phyloP scores from a whole-genome alignment of 2,113 vertebrate genomes.

The Meriones unguiculatus region DNA sequence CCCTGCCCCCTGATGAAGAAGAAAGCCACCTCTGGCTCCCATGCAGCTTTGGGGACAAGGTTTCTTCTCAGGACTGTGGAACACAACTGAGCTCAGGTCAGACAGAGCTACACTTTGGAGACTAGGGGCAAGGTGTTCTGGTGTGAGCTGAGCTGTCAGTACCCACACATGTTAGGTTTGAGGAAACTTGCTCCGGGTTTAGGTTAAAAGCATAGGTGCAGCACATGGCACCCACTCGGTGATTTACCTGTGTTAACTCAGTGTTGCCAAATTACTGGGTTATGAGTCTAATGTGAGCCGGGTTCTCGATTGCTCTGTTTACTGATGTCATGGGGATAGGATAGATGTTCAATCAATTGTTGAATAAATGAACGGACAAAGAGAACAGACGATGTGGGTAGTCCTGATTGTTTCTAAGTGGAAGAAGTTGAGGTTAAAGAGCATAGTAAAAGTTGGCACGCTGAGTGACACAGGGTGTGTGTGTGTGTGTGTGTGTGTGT shows the following conservation, averaged over 20 bases:
- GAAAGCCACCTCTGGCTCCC: slow-evolving; percentile 48
- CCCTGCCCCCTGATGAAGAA: background rate
- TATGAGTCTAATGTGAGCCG: background rate
- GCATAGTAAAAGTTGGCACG: background rate
- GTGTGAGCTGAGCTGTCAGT: background rate
- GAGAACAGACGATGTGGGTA: background rate
- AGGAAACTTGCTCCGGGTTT: background rate
- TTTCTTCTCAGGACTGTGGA: background rate
- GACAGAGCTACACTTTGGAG: background rate
- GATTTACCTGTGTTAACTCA: background rate
- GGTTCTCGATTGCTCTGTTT: background rate
- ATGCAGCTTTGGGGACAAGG: background rate
- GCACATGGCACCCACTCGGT: background rate
- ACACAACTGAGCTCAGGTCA: background rate
- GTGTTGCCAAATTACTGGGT: background rate
- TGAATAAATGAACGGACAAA: slow-evolving; percentile 19
- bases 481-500: background rate
- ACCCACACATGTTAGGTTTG: background rate
- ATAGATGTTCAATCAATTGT: background rate
- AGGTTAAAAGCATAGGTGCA: background rate
- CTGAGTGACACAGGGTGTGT: background rate
- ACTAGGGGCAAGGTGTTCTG: background rate
- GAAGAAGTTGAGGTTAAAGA: background rate
- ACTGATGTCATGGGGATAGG: background rate
- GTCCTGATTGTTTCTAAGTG: background rate